Conservation (phyloP, 2,888 invertebrate genomes). For the Serripes groenlandicus region DNA sequence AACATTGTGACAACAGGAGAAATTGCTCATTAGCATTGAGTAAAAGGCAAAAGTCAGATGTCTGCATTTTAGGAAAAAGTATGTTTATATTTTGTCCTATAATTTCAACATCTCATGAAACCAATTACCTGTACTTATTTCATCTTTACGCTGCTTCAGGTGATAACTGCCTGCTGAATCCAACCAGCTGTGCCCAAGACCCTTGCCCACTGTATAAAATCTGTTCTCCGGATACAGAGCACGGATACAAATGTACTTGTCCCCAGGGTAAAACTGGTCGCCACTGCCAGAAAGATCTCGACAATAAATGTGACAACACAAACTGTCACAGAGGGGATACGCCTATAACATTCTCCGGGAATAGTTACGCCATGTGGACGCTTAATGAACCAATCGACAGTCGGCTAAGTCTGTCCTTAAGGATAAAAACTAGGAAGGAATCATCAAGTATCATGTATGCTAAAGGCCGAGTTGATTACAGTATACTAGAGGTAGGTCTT, state of each 20-base stretch:
- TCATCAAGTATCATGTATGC: slow-evolving; percentile 95
- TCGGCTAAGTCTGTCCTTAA: slow-evolving; percentile 92
- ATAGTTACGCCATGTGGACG: slow-evolving; percentile 93
- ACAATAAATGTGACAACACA: slow-evolving; percentile 74
- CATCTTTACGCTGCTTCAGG: slow-evolving; percentile 28
- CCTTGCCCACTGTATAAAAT: slow-evolving; percentile 92
- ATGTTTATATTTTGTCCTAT: no score
- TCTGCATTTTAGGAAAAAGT: no score
- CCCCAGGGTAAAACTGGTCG: slow-evolving; percentile 92
- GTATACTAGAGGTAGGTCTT: slow-evolving; percentile 92
- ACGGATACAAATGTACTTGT: slow-evolving; percentile 92
- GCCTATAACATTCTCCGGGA: slow-evolving; percentile 93
- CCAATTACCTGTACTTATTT: no score
- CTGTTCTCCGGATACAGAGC: slow-evolving; percentile 90
- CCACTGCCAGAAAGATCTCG: slow-evolving; percentile 82
- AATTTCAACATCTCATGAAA: no score
- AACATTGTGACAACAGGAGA: no score
- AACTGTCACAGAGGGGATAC: slow-evolving; percentile 86
- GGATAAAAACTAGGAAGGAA: slow-evolving; percentile 93
- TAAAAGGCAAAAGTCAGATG: no score
- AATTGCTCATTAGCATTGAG: no score
- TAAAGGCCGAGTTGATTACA: slow-evolving; percentile 95
- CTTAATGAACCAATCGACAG: slow-evolving; percentile 89
- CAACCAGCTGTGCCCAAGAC: slow-evolving; percentile 89
- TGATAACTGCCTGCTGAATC: slow-evolving; percentile 60